These are phyloP conservation scores for Teleiodes luculella DNA, from an alignment of 2,888 invertebrate genomes.

Conservation along the genomic window DNA sequence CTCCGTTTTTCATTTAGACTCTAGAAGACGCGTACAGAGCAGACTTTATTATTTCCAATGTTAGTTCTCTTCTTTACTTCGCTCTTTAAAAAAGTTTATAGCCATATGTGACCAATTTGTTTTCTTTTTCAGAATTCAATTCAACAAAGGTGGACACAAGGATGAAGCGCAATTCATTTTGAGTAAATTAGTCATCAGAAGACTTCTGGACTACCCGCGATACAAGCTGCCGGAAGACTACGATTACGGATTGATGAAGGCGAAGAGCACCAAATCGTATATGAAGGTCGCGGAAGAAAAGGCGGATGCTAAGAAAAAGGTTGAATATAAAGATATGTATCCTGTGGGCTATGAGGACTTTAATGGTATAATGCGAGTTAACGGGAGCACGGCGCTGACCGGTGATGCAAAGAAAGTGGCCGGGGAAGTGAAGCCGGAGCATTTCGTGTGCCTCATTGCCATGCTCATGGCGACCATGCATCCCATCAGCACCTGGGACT, in stretches of 20 bases:
- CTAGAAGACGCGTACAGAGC: too few species aligned
- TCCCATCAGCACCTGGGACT: slow-evolving; percentile 81
- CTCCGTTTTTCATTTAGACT: too few species aligned
- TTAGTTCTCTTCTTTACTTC: too few species aligned
- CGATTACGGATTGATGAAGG: slow-evolving; percentile 42
- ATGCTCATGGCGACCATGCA: slow-evolving; percentile 80
- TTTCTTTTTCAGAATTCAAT: slow-evolving; percentile 48
- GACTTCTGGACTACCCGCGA: slow-evolving; percentile 51
- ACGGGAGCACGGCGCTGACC: slow-evolving; percentile 76
- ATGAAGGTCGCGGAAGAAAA: slow-evolving; percentile 32
- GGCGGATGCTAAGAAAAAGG: not conserved
- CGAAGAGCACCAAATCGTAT: slow-evolving; percentile 52
- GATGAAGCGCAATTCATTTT: slow-evolving; percentile 77
- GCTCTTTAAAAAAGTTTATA: not conserved
- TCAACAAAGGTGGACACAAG: slow-evolving; percentile 64
- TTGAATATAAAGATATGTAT: not conserved
- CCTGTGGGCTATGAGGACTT: slow-evolving; percentile 70
- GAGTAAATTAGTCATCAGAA: slow-evolving; percentile 62
- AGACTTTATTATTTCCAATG: too few species aligned
- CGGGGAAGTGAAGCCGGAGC: slow-evolving; percentile 65
- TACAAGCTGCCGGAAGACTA: slow-evolving; percentile 61
- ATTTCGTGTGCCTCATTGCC: slow-evolving; percentile 81
- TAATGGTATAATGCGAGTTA: slow-evolving; percentile 76
- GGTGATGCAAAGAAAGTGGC: slow-evolving; percentile 25
- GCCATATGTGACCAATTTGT: not conserved